These are phyloP conservation scores for Crocidura indochinensis DNA, from an alignment of 2,797 vertebrate species.

Conservation along the genomic window DNA sequence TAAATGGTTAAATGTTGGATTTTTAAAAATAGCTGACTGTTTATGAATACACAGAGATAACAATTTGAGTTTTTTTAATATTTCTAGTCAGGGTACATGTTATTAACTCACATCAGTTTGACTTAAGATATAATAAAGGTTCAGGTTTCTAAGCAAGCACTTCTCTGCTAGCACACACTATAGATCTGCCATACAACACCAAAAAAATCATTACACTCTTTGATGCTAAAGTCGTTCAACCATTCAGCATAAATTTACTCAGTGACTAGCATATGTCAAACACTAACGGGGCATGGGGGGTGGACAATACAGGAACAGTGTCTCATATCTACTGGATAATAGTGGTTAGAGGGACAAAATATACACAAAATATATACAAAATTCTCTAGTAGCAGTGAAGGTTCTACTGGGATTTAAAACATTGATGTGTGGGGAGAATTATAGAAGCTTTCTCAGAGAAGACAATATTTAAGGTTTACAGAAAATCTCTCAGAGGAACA, in stretches of 20 bases:
- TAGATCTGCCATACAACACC: not conserved
- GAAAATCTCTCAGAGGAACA: constrained; percentile 36
- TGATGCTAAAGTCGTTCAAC: not conserved
- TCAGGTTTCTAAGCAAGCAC: constrained; percentile 4
- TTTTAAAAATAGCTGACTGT: constrained; percentile 7
- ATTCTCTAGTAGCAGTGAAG: not conserved
- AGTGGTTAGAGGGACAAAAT: not conserved
- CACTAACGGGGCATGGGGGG: not conserved
- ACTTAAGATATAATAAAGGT: constrained; percentile 39
- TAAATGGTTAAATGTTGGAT: constrained; percentile 39
- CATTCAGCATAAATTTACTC: constrained; percentile 13
- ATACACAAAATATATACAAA: not conserved
- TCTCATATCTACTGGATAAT: not conserved
- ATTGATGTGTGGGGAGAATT: not conserved
- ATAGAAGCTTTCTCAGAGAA: constrained; percentile 48
- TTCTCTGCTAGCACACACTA: not conserved
- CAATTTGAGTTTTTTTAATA: not conserved
- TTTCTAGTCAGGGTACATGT: constrained; percentile 12
- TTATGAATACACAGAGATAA: constrained; percentile 4
- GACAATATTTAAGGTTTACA: not conserved
- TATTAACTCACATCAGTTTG: not conserved
- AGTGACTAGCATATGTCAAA: not conserved
- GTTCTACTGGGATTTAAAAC: not conserved
- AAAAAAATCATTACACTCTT: not conserved
- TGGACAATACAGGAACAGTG: not conserved